Evolutionary conservation across 2,113 vertebrate genomes (phyloP), one percentile per base, ranked within the genome.

Genomic region (Pontoporia blainvillei): DNA sequence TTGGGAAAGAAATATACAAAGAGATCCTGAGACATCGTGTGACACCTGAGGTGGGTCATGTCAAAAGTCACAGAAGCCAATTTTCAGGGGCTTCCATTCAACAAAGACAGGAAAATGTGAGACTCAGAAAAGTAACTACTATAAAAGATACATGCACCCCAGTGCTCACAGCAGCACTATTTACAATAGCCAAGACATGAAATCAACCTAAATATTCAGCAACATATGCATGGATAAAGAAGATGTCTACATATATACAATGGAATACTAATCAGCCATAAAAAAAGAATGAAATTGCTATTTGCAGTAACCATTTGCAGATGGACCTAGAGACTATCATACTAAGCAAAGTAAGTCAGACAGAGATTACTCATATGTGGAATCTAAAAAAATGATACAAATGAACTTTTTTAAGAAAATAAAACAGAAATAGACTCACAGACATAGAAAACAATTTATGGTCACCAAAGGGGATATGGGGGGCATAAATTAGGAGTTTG

Each of bases 1-100:
- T 61, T 64, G 5, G 23, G 20, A 64, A 81, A 71, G 52, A 78
- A 81, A 20, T 36, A 0, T 25, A 54, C 12, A 72, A 27, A 41
- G 39, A 59, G 49, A 66, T 31, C 21, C 36, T 8, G 9, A 18
- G 39, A 46, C 0, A 0, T 2, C 20, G 2, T 27, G 2, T 27
- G 18, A 31, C 8, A 31, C 12, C n/a, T 29, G 34, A 76, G 27
- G 17, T 85, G 0, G 3, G 14, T 21, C 39, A 67, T 15, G 1
- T 15, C 39, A 69, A 71, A 86, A 86, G n/a, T 39, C 44, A 72
- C 6, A 11, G 54, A 72, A 13, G 39, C 7, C 46, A 61, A 11
- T 10, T 10, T 57, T 7, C 10, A 78, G 20, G 31, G n/a, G 7
- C 31, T 71, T 71, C 62, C 62, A 6, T 34, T 71, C 27, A n/a